Evolutionary conservation across 30 jellyfish, hydroid and myxozoan genomes (phyloP).

Genomic region (Aurelia coerulea): DNA sequence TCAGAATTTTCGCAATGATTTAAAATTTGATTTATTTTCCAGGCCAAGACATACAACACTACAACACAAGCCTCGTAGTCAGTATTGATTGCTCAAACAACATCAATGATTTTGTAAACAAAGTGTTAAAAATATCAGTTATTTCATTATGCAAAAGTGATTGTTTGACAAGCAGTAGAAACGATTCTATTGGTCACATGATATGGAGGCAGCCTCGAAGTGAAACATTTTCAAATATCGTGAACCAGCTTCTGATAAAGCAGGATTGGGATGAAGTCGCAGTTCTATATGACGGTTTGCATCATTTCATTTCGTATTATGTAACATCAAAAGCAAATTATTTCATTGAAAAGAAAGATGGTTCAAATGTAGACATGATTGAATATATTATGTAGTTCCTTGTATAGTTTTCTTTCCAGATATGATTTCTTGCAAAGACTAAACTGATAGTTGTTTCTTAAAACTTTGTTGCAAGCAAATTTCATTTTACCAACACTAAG

Average conservation of each 20-base stretch:
- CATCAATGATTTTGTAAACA: background rate
- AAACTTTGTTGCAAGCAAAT: too few relatives aligned
- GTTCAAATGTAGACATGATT: too few relatives aligned
- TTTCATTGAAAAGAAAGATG: too few relatives aligned
- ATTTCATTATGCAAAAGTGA: slow-evolving; percentile 6
- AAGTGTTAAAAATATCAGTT: slow-evolving; percentile 1
- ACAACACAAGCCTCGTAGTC: background rate
- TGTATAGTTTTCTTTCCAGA: too few relatives aligned
- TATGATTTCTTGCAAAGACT: too few relatives aligned
- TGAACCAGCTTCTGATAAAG: slow-evolving; percentile 16
- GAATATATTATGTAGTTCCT: too few relatives aligned
- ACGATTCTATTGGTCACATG: slow-evolving; percentile 3
- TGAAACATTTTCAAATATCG: slow-evolving; percentile 12
- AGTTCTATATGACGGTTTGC: slow-evolving; percentile 41
- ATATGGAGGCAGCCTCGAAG: slow-evolving; percentile 36
- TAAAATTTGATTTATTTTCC: background rate
- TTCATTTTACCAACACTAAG: too few relatives aligned
- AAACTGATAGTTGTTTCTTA: too few relatives aligned
- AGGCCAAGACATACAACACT: background rate
- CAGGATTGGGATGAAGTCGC: slow-evolving; percentile 36
- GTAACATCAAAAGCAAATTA: too few relatives aligned
- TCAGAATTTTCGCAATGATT: background rate
- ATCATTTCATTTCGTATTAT: too few relatives aligned
- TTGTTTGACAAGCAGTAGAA: background rate
- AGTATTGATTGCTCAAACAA: background rate